These are phyloP conservation scores for Pristionchus mayeri DNA, from an alignment of 2,888 invertebrate species.

Conservation along the genomic window DNA sequence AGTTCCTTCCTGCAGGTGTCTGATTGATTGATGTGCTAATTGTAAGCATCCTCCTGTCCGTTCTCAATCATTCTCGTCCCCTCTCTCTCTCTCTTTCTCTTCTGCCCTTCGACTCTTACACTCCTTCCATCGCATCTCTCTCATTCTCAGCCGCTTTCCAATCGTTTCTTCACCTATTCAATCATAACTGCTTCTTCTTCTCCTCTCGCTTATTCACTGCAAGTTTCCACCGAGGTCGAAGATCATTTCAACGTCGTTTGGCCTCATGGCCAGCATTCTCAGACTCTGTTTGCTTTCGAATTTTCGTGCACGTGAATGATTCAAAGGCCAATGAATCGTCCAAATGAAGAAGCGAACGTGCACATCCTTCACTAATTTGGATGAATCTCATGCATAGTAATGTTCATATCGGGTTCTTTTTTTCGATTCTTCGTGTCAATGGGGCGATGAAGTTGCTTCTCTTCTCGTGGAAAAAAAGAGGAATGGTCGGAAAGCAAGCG, in stretches of 20 bases:
- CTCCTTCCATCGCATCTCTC: neutral
- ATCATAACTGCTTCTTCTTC: slow-evolving; percentile 35
- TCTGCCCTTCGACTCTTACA: neutral
- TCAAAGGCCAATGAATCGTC: slow-evolving; percentile 3
- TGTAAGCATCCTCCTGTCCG: no score
- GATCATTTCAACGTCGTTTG: neutral
- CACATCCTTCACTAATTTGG: neutral
- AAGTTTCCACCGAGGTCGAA: neutral
- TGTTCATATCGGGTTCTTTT: no score
- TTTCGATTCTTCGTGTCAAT: no score
- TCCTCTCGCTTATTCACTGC: neutral
- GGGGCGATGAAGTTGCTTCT: no score
- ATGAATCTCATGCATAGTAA: no score
- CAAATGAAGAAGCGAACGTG: neutral
- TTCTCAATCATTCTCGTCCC: slow-evolving; percentile 9
- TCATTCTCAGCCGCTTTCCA: neutral
- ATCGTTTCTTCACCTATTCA: slow-evolving; percentile 37
- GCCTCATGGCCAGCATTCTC: no score
- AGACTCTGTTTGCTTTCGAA: slow-evolving; percentile 19
- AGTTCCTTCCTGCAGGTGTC: neutral
- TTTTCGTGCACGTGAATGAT: slow-evolving; percentile 15
- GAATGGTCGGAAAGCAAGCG: neutral
- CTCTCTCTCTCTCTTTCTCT: neutral
- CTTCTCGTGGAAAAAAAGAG: no score
- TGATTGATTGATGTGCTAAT: slow-evolving; percentile 1